Base-by-base conservation (phyloP, 2,888 invertebrate species). In the Epiblema foenella region DNA sequence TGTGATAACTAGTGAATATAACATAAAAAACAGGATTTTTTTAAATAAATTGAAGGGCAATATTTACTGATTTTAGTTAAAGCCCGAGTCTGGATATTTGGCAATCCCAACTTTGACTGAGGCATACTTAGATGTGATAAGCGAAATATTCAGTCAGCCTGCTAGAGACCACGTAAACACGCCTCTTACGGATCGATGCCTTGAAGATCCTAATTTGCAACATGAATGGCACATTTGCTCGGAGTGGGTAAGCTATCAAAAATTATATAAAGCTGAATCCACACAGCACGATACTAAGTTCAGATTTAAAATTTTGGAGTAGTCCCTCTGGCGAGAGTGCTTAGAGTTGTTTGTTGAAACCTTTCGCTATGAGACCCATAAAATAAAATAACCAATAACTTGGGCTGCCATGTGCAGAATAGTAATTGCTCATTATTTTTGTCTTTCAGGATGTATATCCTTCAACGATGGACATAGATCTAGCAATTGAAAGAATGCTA, bases 401-500 rank as follows among this genome's bases (percentile, higher is more conserved):
- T 24, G 33, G 33, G 7, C 33, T 0, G 33, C 33, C 0, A 33
- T 33, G 0, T 46, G 11, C 7, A 46, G 46, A n/a, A 46, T n/a
- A 46, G 12, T 46, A 46, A n/a, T 46, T 46, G n/a, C 46, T 46
- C 8, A n/a, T 46, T 46, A 5, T n/a, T 7, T 46, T 49, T 68
- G 71, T 46, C 75, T 80, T 85, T 73, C 68, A 94, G 90, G 94
- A 94, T 72, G 82, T 77, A 2, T 90, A 87, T 78, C 95, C 95
- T 9, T 90, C 93, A 9, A 75, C 78, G n/a, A 90, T 94, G 83
- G 95, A 95, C 75, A 95, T 95, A 67, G 94, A 95, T 68, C 87
- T 95, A 82, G 94, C 95, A 1, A 91, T 95, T 74, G 95, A 96
- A 83, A 90, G 95, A 76, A 82, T 89, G 75, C 79, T 94, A 62